phyloP scores from a whole-genome alignment of 2,797 vertebrate genomes.

The Gila robusta region DNA sequence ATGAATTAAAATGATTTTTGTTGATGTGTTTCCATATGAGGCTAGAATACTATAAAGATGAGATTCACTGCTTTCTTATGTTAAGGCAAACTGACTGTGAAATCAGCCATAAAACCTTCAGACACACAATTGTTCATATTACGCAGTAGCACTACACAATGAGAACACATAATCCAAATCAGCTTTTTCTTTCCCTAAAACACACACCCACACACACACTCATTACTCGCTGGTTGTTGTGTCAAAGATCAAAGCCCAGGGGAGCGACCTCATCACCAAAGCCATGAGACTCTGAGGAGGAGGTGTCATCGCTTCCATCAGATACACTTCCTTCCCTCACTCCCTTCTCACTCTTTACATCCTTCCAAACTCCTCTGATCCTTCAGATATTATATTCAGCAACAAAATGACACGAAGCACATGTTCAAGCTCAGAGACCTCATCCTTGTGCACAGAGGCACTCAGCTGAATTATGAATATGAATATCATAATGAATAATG shows the following conservation, averaged over 20 bases:
- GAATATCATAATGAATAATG: constrained; percentile 71
- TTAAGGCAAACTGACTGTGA: constrained; percentile 2
- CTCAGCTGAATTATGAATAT: constrained; percentile 71
- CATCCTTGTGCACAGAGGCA: constrained; percentile 46
- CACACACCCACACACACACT: constrained; percentile 27
- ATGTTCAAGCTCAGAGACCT: constrained; percentile 39
- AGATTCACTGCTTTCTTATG: background rate
- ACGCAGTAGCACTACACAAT: background rate
- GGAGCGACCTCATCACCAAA: constrained; percentile 54
- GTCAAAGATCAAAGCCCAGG: constrained; percentile 67
- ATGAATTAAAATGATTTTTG: background rate
- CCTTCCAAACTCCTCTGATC: constrained; percentile 10
- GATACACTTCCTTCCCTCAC: constrained; percentile 10
- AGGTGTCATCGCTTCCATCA: constrained; percentile 43
- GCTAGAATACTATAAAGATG: background rate
- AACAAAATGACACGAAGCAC: constrained; percentile 51
- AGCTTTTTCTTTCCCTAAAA: constrained; percentile 14
- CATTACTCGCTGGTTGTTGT: constrained; percentile 28
- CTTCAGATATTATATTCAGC: constrained; percentile 38
- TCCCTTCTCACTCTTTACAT: constrained; percentile 17
- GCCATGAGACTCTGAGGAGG: constrained; percentile 17
- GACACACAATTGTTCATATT: background rate
- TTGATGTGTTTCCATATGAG: background rate
- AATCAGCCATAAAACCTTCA: constrained; percentile 15
- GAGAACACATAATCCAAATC: background rate